Percentiles rank a stretch among this genome's conserved stretches.
Evolutionary conservation across 2,888 invertebrate species (phyloP).

Genomic region (Lasioglossum pauxillum): DNA sequence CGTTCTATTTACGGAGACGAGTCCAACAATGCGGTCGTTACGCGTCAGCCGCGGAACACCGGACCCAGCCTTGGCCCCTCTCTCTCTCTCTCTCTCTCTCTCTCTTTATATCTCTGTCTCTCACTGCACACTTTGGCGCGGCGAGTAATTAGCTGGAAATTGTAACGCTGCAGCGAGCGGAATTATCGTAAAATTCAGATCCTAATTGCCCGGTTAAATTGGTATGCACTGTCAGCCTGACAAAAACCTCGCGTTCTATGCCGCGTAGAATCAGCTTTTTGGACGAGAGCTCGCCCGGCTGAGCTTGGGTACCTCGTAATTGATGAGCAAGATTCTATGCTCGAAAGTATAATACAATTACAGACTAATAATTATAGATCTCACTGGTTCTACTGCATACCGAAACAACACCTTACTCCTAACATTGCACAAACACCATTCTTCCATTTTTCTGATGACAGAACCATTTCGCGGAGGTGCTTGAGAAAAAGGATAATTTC

Average conservation of each 20-base stretch:
- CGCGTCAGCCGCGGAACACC: constrained; percentile 13
- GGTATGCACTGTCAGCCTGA: background rate
- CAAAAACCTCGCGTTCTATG: background rate
- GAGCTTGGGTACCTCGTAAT: background rate
- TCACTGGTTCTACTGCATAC: background rate
- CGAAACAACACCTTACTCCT: background rate
- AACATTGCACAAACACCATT: background rate
- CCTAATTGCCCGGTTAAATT: background rate
- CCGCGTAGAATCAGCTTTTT: background rate
- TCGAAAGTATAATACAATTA: background rate
- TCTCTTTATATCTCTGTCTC: background rate
- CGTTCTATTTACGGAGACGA: constrained; percentile 33
- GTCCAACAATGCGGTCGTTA: constrained; percentile 41
- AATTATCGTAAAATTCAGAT: background rate
- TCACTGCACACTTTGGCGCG: background rate
- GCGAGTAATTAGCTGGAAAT: constrained; percentile 11
- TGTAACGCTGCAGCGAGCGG: background rate
- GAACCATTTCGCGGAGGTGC: background rate
- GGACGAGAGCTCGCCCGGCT: background rate
- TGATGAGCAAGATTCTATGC: background rate
- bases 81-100: background rate
- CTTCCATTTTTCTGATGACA: background rate
- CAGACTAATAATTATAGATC: background rate
- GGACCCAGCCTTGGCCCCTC: background rate
- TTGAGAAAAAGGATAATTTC: background rate